Evolutionary conservation across 2,888 invertebrate species (phyloP), one percentile per base, ranked within the genome.

Genomic region (Gandaritis pyraliata): DNA sequence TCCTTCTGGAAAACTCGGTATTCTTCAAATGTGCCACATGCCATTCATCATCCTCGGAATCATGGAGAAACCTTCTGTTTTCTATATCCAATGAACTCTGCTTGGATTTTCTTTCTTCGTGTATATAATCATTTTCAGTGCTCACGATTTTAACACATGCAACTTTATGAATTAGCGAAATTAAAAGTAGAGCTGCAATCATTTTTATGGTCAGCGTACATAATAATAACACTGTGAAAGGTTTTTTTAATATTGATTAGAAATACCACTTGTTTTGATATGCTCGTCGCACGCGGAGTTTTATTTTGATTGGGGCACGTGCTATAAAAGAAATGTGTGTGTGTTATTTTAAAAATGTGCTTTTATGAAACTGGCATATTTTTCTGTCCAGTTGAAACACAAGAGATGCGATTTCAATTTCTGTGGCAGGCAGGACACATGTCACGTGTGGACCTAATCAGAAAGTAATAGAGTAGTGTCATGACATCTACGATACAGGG

Each of bases 1-100:
- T 70, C 46, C 52, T 69, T n/a, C 71, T 68, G 39, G 69, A 70
- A 11, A 80, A 74, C 30, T 76, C 72, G 5, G 66, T 65, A 1
- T 77, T 71, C 61, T 73, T 82, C 29, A 86, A 72, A 61, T 86
- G 85, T 1, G 82, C 72, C 1, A 85, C 64, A 18, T 85, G 82
- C 85, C 86, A 87, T 13, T 86, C 78, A 8, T 73, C 59, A 18
- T 84, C 81, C 7, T 76, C 63, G 10, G 81, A 29, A 13, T 80
- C 73, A 10, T 82, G 75, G 6, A 76, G 1, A 50, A 81, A 79
- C 49, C 81, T 75, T 66, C 81, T 77, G 50, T 48, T 58, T 7
- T 51, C 12, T 0, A 11, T 8, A 2, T 72, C 68, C 4, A 66
- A 67, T 16, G 62, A 52, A 12, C 16, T 18, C 61, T 6, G 30